Evolutionary conservation across 2,888 invertebrate species (phyloP).

Genomic region (Ligdia adustata): DNA sequence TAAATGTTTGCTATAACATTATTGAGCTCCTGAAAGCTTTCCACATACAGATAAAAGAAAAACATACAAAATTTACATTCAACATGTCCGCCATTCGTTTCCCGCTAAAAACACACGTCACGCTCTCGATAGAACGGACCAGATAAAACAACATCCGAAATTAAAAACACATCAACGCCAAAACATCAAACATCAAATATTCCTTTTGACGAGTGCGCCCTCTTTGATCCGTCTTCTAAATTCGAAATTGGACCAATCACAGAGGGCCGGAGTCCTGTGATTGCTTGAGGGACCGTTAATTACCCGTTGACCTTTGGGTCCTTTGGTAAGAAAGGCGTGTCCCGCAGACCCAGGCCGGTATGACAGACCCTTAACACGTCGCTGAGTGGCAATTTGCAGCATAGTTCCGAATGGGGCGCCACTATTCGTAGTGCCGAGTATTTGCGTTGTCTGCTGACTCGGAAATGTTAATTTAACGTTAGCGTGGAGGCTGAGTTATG

Average conservation of each 20-base stretch:
- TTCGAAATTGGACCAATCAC: constrained; percentile 73
- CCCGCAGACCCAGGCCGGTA: constrained; percentile 19
- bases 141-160: constrained; percentile 44
- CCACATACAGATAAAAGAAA: not conserved
- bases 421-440: constrained; percentile 42
- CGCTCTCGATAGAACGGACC: constrained; percentile 7
- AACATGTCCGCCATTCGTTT: constrained; percentile 2
- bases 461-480: constrained; percentile 42
- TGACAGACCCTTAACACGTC: constrained; percentile 53
- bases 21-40: constrained; percentile 1
- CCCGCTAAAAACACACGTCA: constrained; percentile 4
- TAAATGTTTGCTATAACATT: not conserved
- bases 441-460: constrained; percentile 34
- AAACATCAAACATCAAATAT: constrained; percentile 73
- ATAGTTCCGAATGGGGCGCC: constrained; percentile 44
- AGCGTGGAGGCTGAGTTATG: constrained; percentile 27
- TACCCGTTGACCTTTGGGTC: constrained; percentile 74
- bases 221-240: constrained; percentile 71
- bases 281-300: constrained; percentile 80
- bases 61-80: not conserved
- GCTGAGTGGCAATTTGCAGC: constrained; percentile 67
- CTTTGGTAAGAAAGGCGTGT: constrained; percentile 58
- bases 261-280: constrained; percentile 61
- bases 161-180: constrained; percentile 53
- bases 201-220: constrained; percentile 75